Evolutionary conservation across 2,888 invertebrate genomes (phyloP).

Genomic region (Leptinotarsa rubiginosa): DNA sequence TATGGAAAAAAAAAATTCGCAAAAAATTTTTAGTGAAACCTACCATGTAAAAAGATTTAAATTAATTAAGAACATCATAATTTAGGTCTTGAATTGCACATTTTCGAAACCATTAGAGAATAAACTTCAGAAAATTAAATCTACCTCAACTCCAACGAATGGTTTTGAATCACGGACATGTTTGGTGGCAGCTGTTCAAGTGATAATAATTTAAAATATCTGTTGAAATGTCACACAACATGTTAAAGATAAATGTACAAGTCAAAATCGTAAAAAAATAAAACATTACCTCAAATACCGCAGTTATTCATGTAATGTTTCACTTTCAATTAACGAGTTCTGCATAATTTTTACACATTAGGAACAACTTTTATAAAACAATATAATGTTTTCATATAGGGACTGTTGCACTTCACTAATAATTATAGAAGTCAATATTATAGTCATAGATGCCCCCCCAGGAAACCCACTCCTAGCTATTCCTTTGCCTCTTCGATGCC

Average conservation of each 20-base stretch:
- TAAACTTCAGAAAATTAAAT: slow-evolving; percentile 8
- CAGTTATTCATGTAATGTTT: slow-evolving; percentile 50
- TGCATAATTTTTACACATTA: slow-evolving; percentile 51
- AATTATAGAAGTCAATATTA: slow-evolving; percentile 47
- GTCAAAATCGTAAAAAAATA: slow-evolving; percentile 51
- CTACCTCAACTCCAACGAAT: slow-evolving; percentile 39
- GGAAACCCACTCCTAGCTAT: slow-evolving; percentile 72
- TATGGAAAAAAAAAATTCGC: slow-evolving; percentile 1
- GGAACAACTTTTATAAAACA: slow-evolving; percentile 58
- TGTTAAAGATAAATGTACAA: slow-evolving; percentile 41
- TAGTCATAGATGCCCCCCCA: slow-evolving; percentile 59
- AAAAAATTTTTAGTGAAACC: slow-evolving; percentile 2
- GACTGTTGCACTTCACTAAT: slow-evolving; percentile 47
- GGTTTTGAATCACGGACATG: slow-evolving; percentile 23
- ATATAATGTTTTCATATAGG: slow-evolving; percentile 43
- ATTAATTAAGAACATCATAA: neutral
- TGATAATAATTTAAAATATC: slow-evolving; percentile 48
- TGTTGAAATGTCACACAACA: slow-evolving; percentile 46
- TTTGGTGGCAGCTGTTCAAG: slow-evolving; percentile 41
- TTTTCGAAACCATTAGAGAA: slow-evolving; percentile 4
- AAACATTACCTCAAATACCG: slow-evolving; percentile 52
- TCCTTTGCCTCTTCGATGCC: slow-evolving; percentile 69
- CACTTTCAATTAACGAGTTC: slow-evolving; percentile 49
- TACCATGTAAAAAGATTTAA: slow-evolving; percentile 1
- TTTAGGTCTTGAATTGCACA: slow-evolving; percentile 18